Evolutionary conservation across 2,797 vertebrate species (phyloP), one percentile per base, ranked within the genome.

Genomic region (Selene dorsalis): DNA sequence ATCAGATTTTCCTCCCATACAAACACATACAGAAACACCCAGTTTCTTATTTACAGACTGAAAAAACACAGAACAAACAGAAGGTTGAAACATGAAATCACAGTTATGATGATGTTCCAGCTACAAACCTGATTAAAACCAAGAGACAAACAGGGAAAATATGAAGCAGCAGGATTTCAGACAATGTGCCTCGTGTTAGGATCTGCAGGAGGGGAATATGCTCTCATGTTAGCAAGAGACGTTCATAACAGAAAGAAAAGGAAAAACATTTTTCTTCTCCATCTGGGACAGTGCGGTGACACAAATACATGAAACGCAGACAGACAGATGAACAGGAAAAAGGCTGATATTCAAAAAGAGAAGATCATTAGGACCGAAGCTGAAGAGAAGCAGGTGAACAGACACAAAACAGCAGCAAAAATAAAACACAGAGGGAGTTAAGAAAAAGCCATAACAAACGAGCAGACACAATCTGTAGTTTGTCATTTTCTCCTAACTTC

Each of bases 401-500:
- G 14, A 70, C 32, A 14, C 26, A 74, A 30, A 1, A 17, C 28
- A 35, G 32, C 9, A 10, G 6, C 6, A 28, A 8, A 9, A 39
- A 20, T 52, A 24, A n/a, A 28, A 70, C 57, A 60, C 9, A 72
- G 39, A 6, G 13, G 60, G 82, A 56, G 4, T 30, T 13, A 59
- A 41, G 17, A 41, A 45, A 14, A 61, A 61, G 13, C 4, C 1
- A 63, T 35, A 57, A 26, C 26, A 79, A 73, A 59, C 53, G 26
- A 69, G 52, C 0, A 68, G 73, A 57, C 9, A 60, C 70, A 61
- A 30, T 43, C 59, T 58, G 63, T 30, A 50, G 22, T 77, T 75
- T 69, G 64, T 84, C 57, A 66, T 87, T 82, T 82, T 75, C 75
- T 82, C 64, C 73, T 58, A 67, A 63, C 16, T 32, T 24, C 20